These are phyloP conservation scores for Leptinotarsa defecta DNA, from an alignment of 1,140 invertebrate species.

Conservation along the genomic window DNA sequence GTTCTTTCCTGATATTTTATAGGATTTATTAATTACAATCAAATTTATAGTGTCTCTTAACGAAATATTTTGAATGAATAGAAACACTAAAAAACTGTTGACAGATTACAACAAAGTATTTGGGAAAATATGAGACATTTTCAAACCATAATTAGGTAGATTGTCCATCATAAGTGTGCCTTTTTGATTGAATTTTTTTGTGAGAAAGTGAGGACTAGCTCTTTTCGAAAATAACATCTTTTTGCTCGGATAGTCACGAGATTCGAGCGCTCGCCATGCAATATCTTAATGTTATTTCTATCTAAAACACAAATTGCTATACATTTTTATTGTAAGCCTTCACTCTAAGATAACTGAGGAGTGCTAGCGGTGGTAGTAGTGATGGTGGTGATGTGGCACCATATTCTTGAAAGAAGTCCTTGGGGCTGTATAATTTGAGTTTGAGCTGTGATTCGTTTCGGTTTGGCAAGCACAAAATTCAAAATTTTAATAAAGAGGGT, in stretches of 20 bases:
- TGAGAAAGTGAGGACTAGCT: not conserved
- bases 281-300: slow-evolving; percentile 46
- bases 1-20: no score
- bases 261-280: slow-evolving; percentile 49
- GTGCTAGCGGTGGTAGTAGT: slow-evolving; percentile 47
- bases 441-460: not conserved
- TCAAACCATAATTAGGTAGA: no score
- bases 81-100: not conserved
- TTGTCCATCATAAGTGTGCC: no score
- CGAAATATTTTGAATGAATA: not conserved
- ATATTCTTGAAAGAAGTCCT: slow-evolving; percentile 43
- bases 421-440: slow-evolving; percentile 47
- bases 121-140: no score
- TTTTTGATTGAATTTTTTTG: no score
- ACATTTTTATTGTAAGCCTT: slow-evolving; percentile 48
- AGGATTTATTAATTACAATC: no score
- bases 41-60: no score
- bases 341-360: slow-evolving; percentile 45
- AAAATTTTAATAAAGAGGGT: no score
- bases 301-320: slow-evolving; percentile 52
- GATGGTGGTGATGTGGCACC: slow-evolving; percentile 48
- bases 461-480: no score
- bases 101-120: not conserved
- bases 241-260: slow-evolving; percentile 32
- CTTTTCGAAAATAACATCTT: slow-evolving; percentile 37